Evolutionary conservation across 2,888 invertebrate species (phyloP), one percentile per base, ranked within the genome.

Genomic region (Monoplex corrugatus): DNA sequence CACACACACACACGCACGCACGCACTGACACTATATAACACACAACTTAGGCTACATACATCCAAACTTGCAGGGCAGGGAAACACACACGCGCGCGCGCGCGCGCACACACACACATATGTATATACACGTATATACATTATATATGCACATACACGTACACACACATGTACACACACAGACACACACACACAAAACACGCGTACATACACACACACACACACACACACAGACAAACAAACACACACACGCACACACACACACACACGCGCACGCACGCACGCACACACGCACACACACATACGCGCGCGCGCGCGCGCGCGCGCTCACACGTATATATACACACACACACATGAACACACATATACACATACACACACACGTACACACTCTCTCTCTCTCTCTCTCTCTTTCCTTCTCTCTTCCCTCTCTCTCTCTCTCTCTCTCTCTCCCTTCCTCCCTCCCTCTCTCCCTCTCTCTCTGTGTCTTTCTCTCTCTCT

Each of bases 361-460:
- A 63, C 63, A 63, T 3, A 63, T 23, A 23, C 16, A 63, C 16
- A 63, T 3, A 63, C 63, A 63, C 10, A 63, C 63, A 63, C 63
- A 63, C 23, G 3, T 3, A 63, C 63, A 63, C 16, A 63, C 63
- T 23, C 16, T 57, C 16, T 57, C 16, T 13, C 19, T 10, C 16
- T 57, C 19, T 8, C 8, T 50, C 19, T 13, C 19, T 50, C 16
- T 50, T 16, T 16, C 50, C n/a, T n/a, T n/a, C n/a, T n/a, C 50
- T 16, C 16, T 16, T 16, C 50, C 50, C 50, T 0, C 28, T 63
- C 40, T 16, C 86, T 57, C 0, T 86, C 86, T 86, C 68, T 16
- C 5, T 86, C 68, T 63, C 86, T 86, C 0, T 68, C 86, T 57
- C 43, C 2, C 86, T 84, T 1, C 44, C 84, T 84, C 50, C 23